Percentiles rank a stretch among this genome's conserved stretches.
Evolutionary conservation across 2,888 invertebrate species (phyloP).

Genomic region (Amiota mariae): DNA sequence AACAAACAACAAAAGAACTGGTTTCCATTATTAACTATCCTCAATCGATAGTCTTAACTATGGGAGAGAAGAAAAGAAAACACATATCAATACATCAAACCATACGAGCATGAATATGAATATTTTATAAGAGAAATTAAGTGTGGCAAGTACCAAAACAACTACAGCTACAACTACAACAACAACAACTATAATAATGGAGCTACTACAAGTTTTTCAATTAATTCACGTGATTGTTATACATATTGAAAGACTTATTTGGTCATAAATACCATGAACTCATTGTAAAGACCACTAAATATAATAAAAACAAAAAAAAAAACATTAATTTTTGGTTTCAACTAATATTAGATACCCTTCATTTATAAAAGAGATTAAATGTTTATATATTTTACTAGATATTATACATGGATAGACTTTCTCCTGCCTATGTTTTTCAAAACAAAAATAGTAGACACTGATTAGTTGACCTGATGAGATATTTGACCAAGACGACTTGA

Average conservation of each 20-base stretch:
- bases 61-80: too few species aligned
- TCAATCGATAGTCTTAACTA: neutral
- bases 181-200: neutral
- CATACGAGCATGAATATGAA: slow-evolving; percentile 21
- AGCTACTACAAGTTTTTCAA: neutral
- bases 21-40: too few species aligned
- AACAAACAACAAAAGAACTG: too few species aligned
- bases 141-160: slow-evolving; percentile 7
- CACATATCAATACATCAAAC: neutral
- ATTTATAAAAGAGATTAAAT: too few species aligned
- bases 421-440: too few species aligned
- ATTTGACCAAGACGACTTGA: too few species aligned
- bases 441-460: too few species aligned
- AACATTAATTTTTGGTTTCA: neutral
- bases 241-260: neutral
- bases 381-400: too few species aligned
- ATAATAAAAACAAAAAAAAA: neutral
- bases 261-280: neutral
- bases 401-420: too few species aligned
- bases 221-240: slow-evolving; percentile 7
- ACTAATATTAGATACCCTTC: too few species aligned
- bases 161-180: neutral
- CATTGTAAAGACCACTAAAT: neutral
- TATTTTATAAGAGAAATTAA: slow-evolving; percentile 38
- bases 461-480: too few species aligned